These are phyloP conservation scores for Hymenopus coronatus DNA, from an alignment of 2,888 invertebrate genomes.

Conservation along the genomic window DNA sequence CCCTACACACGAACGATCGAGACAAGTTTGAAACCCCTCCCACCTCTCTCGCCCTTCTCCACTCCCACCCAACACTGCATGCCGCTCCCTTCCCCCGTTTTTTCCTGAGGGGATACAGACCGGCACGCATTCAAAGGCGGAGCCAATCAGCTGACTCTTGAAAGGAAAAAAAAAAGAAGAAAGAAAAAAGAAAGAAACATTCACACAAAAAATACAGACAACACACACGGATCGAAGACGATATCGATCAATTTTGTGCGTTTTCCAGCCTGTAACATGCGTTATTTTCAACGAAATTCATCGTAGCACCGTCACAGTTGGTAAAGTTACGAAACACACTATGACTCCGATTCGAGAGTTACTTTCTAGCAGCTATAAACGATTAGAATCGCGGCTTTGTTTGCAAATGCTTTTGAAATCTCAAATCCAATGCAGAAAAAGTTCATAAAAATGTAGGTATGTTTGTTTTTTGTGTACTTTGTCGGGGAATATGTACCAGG, in stretches of 20 bases:
- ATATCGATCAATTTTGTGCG: not conserved
- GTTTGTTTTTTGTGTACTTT: not conserved
- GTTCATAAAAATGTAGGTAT: not conserved
- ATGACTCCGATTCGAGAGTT: not conserved
- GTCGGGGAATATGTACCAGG: not conserved
- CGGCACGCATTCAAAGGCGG: not conserved
- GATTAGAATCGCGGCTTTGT: conserved; percentile 4
- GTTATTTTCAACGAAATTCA: not conserved
- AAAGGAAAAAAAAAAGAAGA: not conserved
- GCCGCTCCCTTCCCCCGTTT: not conserved
- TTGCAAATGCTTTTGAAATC: not conserved
- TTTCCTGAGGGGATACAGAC: not conserved
- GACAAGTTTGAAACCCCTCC: not conserved
- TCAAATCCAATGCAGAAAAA: not conserved
- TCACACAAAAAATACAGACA: not conserved
- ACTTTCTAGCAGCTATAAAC: not conserved
- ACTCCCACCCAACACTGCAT: not conserved
- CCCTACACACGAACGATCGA: not conserved
- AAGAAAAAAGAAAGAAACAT: not conserved
- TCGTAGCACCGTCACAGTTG: too few relatives aligned
- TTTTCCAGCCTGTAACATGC: not conserved
- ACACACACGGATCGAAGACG: not conserved
- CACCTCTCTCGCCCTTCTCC: not conserved
- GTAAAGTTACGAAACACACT: not conserved
- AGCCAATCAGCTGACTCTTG: conserved; percentile 19